These are phyloP conservation scores for Epistrophe grossulariae DNA, from an alignment of 2,888 invertebrate genomes.

Conservation along the genomic window DNA sequence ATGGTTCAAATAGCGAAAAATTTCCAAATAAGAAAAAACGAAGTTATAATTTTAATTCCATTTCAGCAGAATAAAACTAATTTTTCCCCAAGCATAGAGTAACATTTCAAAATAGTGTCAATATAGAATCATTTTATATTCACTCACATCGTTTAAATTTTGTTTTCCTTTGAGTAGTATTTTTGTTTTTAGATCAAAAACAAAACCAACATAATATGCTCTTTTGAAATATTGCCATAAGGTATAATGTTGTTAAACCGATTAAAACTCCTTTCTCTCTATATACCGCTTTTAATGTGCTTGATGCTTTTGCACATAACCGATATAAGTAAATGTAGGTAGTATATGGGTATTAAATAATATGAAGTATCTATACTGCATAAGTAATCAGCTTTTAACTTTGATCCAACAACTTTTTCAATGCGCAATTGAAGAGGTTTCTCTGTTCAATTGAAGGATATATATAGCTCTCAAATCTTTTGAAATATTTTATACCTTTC, in stretches of 20 bases:
- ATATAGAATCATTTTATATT: no score
- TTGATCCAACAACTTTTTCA: background rate
- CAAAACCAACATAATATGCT: background rate
- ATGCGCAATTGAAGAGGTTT: background rate
- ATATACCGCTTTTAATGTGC: background rate
- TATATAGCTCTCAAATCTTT: background rate
- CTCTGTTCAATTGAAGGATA: background rate
- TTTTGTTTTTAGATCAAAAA: background rate
- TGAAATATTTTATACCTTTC: background rate
- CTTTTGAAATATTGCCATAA: background rate
- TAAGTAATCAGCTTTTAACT: background rate
- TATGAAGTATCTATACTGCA: background rate
- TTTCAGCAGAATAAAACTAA: no score
- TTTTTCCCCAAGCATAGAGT: no score
- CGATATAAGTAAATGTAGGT: no score
- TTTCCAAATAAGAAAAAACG: no score
- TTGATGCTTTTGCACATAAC: no score
- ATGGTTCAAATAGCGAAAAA: no score
- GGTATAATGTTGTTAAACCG: background rate
- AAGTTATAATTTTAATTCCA: no score
- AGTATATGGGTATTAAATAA: background rate
- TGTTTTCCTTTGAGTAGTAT: background rate
- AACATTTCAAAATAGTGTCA: no score
- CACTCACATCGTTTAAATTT: background rate
- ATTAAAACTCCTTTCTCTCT: background rate